Base-by-base conservation (phyloP, 2,113 vertebrate species). In the Mixornis gularis region DNA sequence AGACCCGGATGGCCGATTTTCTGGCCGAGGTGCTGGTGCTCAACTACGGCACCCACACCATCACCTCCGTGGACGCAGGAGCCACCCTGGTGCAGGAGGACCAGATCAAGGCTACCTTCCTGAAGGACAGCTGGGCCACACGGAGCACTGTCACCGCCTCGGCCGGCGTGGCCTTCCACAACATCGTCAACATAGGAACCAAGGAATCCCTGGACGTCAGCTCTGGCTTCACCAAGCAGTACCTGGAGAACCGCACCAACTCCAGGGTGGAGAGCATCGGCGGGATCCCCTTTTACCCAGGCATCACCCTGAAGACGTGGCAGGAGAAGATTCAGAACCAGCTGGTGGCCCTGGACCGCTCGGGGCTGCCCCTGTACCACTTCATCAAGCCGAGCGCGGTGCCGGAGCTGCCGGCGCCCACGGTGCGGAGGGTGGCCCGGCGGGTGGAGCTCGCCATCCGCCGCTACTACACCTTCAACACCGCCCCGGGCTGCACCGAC, bases 271-370 rank as follows among this genome's bases (percentile, higher is more conserved):
- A 98, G 83, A 99, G 98, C 93, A 90, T 99, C 0, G 99, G 99
- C 0, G 98, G 98, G 11, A 29, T 58, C 22, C 97, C 98, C 3
- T 99, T 99, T 74, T 99, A 98, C 90, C 99, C 98, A 2, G 99
- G 99, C 12, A 98, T 99, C 94, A 98, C 98, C 51, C 96, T 99
- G 71, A 97, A 98, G 97, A 96, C 92, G 55, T 99, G 99, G 99
- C 99, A 99, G 90, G 98, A 99, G 83, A 97, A 93, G 41, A 98
- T 97, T 48, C 72, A 58, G 43, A 99, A 99, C 96, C 98, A 99
- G 92, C 96, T 99, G 87, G 98, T 99, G 87, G 98, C 98, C 41
- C 96, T 99, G 1, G 99, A 99, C 90, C 98, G 98, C 12, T 96
- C 96, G 0, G 99, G 99, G n/a, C 84, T 99, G 85, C 98, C 98